Conservation (phyloP, 2,888 invertebrate species). For the Nymphalis polychloros region DNA sequence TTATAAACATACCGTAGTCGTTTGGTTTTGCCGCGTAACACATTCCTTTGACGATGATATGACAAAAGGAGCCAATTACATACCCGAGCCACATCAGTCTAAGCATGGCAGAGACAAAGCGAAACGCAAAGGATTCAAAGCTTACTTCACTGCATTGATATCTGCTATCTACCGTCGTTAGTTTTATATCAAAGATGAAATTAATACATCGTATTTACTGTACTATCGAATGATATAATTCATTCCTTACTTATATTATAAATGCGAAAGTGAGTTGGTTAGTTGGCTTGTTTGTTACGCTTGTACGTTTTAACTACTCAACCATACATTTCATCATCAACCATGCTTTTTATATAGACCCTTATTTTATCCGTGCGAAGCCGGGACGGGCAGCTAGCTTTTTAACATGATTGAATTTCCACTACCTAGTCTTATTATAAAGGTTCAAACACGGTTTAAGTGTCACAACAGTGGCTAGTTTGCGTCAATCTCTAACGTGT, state of each 20-base stretch:
- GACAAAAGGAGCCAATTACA: slow-evolving; percentile 15
- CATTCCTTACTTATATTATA: no score
- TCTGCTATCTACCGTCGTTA: neutral
- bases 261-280: no score
- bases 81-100: slow-evolving; percentile 6
- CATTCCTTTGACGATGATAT: slow-evolving; percentile 10
- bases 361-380: no score
- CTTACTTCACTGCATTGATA: slow-evolving; percentile 2
- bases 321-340: no score
- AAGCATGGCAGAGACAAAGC: neutral
- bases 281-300: no score
- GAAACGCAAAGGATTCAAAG: slow-evolving; percentile 12
- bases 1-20: slow-evolving; percentile 1
- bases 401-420: no score
- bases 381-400: no score
- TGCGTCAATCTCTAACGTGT: slow-evolving; percentile 8
- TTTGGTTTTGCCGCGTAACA: slow-evolving; percentile 1
- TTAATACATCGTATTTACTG: neutral
- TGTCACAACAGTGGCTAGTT: slow-evolving; percentile 1
- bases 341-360: no score
- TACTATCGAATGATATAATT: neutral
- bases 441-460: neutral
- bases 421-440: neutral
- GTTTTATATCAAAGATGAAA: neutral
- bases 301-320: no score